A percentile compares a stretch with the other conserved stretches of the same genome.
Evolutionary conservation across 2,888 invertebrate genomes (phyloP).

Genomic region (Hartigia nigra): DNA sequence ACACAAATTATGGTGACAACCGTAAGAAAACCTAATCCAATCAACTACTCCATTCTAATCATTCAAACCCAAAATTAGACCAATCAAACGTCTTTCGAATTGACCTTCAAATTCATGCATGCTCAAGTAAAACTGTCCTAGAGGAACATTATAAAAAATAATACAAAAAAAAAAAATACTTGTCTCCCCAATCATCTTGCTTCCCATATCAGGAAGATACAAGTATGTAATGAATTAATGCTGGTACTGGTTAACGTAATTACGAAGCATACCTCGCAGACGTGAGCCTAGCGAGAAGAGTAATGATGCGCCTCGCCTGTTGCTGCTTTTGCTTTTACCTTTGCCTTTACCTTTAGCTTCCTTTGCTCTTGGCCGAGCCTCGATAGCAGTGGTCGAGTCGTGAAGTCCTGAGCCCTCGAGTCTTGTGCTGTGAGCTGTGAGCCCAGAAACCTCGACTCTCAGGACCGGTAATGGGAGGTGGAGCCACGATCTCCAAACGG

Average conservation of each 20-base stretch:
- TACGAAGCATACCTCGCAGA: constrained; percentile 43
- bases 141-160: too few relatives aligned
- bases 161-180: background rate
- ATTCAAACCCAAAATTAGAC: background rate
- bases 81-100: background rate
- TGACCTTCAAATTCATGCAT: background rate
- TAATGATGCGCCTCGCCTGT: constrained; percentile 58
- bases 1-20: background rate
- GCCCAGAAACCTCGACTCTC: constrained; percentile 24
- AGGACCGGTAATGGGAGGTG: constrained; percentile 39
- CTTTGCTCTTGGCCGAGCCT: background rate
- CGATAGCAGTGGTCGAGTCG: background rate
- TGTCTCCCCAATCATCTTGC: background rate
- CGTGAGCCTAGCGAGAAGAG: constrained; percentile 47
- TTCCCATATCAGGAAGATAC: background rate
- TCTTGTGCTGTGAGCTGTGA: constrained; percentile 23
- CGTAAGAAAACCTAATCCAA: background rate
- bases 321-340: constrained; percentile 36
- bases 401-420: constrained; percentile 24
- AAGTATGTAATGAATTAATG: constrained; percentile 41
- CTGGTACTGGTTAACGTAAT: constrained; percentile 53
- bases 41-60: background rate
- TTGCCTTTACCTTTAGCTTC: constrained; percentile 16
- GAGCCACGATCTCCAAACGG: constrained; percentile 47
- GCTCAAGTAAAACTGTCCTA: background rate